Percentiles rank a stretch among this genome's conserved stretches.
Evolutionary conservation across 2,113 vertebrate genomes (phyloP).

Genomic region (Tetrax tetrax): DNA sequence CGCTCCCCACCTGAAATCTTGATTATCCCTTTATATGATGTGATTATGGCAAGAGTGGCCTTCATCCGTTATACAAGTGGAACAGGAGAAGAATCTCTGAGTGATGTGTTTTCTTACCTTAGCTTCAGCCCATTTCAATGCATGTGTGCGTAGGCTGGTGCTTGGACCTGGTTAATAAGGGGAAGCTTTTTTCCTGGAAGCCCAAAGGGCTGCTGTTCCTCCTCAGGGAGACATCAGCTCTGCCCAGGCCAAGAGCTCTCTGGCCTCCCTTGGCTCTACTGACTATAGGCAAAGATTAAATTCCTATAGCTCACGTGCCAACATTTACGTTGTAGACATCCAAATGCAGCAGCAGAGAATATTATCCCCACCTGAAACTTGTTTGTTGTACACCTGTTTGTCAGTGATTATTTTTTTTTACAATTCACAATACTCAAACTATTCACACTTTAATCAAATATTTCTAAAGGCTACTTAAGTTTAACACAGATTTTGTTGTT

Average conservation of each 20-base stretch:
- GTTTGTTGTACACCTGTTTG: too few relatives aligned
- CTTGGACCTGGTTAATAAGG: background rate
- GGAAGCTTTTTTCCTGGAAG: background rate
- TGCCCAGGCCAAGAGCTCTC: fast-evolving
- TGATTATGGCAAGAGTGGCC: background rate
- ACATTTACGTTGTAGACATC: background rate
- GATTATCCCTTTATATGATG: background rate
- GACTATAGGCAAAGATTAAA: background rate
- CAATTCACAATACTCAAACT: background rate
- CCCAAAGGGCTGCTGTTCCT: background rate
- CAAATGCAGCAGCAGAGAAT: background rate
- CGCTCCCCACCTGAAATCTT: background rate
- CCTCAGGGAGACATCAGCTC: background rate
- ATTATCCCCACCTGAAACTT: background rate
- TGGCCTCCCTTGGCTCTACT: background rate
- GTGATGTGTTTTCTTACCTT: background rate
- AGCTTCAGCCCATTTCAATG: background rate
- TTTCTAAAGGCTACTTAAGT: background rate
- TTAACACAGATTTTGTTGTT: background rate
- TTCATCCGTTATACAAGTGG: background rate
- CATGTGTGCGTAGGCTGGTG: fast-evolving
- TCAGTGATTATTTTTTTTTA: background rate
- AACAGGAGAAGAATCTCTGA: background rate
- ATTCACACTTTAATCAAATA: background rate
- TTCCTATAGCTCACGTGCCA: fast-evolving